Evolutionary conservation across 2,113 vertebrate species (phyloP), one percentile per base, ranked within the genome.

Genomic region (Oncorhynchus mykiss): DNA sequence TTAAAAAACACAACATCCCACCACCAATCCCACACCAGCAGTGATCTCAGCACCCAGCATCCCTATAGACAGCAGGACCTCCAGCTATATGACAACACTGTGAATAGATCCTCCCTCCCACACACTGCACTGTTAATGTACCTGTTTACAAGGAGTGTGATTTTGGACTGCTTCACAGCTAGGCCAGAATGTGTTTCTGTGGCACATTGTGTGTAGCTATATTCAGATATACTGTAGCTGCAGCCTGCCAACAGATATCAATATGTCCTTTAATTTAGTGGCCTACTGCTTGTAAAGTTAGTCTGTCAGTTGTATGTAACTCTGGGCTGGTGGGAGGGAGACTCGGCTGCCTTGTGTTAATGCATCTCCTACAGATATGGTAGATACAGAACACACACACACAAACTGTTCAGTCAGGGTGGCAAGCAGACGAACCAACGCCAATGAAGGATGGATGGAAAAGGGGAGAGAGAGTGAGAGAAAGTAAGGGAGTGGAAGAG

Each of bases 401-500:
- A 79, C 80, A 77, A 76, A 76, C 84, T 81, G 81, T 76, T 88
- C 72, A 62, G 79, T 71, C 73, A 60, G 78, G 65, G 80, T 76
- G 81, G 84, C 65, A 65, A 76, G 75, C 70, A 74, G 59, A 74
- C 51, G 3, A 0, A 14, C 51, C 14, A 54, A 54, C 0, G 12
- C 51, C 12, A 54, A 54, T 54, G 51, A 54, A 54, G 29, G 16
- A 66, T 57, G 12, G 25, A 24, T 11, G 31, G 20, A 71, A 67
- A 75, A 29, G 70, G 66, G 67, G 25, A 67, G 70, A 57, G 73
- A 67, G 73, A 57, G 31, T 71, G 1, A 73, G 73, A 78, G 76
- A 80, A 65, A 85, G 78, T 76, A 83, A 88, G 78, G 84, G 79
- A 84, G 86, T 83, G 82, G 74, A 79, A 72, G 77, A 80, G 73